phyloP scores from a whole-genome alignment of 2,797 vertebrate genomes.

The Paguma larvata region DNA sequence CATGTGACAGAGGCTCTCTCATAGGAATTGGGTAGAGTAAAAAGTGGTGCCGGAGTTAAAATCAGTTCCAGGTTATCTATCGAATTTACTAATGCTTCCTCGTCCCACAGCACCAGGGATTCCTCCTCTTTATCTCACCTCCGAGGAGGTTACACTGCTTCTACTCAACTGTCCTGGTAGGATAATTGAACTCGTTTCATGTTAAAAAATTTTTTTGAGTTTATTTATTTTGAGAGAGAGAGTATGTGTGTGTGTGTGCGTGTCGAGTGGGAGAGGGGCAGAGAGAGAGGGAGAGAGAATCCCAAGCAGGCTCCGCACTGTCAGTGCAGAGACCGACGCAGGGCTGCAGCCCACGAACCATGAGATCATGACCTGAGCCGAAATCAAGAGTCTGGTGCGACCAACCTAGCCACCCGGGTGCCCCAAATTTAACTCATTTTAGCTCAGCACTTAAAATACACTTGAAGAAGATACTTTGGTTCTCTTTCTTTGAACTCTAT shows the following conservation, averaged over 20 bases:
- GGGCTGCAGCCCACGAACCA: too few species aligned
- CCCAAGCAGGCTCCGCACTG: too few species aligned
- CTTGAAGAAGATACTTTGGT: not conserved
- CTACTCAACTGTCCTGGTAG: not conserved
- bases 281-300: too few species aligned
- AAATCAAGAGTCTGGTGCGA: too few species aligned
- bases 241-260: accelerated
- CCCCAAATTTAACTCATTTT: not conserved
- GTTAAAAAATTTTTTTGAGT: too few species aligned
- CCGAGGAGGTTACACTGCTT: not conserved
- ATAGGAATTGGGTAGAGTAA: constrained; percentile 5
- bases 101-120: not conserved
- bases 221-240: too few species aligned
- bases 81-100: not conserved
- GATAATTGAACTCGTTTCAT: not conserved
- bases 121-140: not conserved
- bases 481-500: not conserved
- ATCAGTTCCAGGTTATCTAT: not conserved
- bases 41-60: not conserved
- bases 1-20: not conserved
- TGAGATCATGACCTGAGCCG: too few species aligned
- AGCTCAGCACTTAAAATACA: not conserved
- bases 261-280: too few species aligned
- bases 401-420: too few species aligned
- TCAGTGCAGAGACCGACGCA: too few species aligned